phyloP scores from a whole-genome alignment of 2,797 vertebrate genomes.

The Ambastaia sidthimunki region DNA sequence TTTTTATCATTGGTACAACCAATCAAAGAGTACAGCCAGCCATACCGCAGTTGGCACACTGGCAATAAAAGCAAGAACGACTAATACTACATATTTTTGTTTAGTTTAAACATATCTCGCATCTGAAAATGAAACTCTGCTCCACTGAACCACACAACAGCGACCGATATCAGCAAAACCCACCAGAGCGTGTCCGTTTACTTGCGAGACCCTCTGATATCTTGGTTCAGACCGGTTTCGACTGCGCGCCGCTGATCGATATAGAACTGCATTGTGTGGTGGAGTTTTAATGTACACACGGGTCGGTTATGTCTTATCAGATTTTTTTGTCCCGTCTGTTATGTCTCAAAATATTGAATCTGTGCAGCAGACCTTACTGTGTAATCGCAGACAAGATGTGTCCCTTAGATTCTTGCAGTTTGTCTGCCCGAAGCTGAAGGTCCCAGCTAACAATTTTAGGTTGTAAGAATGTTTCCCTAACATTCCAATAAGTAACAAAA shows the following conservation, averaged over 20 bases:
- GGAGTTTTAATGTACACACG: slow-evolving; percentile 4
- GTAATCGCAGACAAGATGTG: slow-evolving; percentile 1
- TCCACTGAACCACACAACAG: neutral
- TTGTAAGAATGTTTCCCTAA: too few species aligned
- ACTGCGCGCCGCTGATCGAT: neutral
- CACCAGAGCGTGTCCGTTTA: neutral
- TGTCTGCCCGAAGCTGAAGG: slow-evolving; percentile 3
- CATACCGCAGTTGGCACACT: too few species aligned
- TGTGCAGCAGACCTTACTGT: neutral
- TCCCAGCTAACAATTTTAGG: neutral
- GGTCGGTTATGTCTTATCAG: neutral
- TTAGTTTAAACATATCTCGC: neutral
- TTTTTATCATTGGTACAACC: too few species aligned
- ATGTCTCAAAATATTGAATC: neutral
- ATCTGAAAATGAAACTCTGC: neutral
- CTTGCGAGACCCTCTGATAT: neutral
- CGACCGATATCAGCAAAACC: neutral
- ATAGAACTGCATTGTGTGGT: neutral
- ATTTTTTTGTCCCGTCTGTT: neutral
- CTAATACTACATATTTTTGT: too few species aligned
- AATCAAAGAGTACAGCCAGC: too few species aligned
- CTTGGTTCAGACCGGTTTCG: neutral
- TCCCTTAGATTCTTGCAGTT: slow-evolving; percentile 6
- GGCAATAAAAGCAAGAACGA: too few species aligned
- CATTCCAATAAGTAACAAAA: too few species aligned